phyloP scores from a whole-genome alignment of 2,797 vertebrate species.

The Oreonectes daqikongensis region DNA sequence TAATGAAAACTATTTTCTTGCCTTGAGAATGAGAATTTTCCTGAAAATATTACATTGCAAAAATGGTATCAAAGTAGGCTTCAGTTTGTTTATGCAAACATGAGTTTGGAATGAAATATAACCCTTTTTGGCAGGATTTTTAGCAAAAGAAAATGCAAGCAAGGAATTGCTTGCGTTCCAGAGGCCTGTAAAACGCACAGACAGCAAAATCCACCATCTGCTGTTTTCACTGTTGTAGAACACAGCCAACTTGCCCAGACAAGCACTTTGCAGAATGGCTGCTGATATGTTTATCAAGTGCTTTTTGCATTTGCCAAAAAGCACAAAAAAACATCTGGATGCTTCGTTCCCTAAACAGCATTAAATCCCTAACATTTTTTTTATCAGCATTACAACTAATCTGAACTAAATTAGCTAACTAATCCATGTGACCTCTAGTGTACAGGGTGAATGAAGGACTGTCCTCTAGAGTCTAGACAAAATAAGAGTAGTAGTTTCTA shows the following conservation, averaged over 20 bases:
- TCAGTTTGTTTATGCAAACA: not conserved
- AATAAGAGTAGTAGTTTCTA: constrained; percentile 53
- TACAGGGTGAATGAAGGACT: constrained; percentile 3
- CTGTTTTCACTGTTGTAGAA: not conserved
- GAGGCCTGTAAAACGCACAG: not conserved
- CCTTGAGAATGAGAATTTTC: too few relatives aligned
- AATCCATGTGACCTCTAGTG: not conserved
- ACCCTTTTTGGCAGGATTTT: not conserved
- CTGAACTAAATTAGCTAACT: not conserved
- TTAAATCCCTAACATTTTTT: not conserved
- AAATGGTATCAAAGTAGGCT: not conserved
- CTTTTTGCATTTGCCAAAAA: not conserved
- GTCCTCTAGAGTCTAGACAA: constrained; percentile 46
- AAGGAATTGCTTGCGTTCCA: not conserved
- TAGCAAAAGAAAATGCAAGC: not conserved
- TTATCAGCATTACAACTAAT: not conserved
- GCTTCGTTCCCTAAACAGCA: not conserved
- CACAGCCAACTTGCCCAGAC: not conserved
- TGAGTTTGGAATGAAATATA: not conserved
- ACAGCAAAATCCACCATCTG: not conserved
- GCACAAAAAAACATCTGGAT: not conserved
- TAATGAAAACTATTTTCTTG: too few relatives aligned
- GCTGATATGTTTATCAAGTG: not conserved
- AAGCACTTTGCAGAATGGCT: not conserved
- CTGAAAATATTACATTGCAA: not conserved